Evolutionary conservation across 2,113 vertebrate genomes (phyloP), one percentile per base, ranked within the genome.

Genomic region (Castor canadensis): DNA sequence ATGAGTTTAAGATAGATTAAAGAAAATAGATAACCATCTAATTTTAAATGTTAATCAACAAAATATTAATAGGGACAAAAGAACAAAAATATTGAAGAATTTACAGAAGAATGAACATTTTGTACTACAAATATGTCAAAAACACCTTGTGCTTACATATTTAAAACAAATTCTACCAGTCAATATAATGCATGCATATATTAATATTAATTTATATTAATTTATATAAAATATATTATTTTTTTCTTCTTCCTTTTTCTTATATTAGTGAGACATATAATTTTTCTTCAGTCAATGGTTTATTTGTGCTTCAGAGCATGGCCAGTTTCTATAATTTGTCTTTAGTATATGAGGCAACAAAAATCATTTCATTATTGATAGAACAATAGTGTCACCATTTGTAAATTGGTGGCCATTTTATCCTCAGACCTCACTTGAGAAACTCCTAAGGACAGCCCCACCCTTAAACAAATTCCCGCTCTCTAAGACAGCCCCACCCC

Each of bases 301-400:
- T 81, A 43, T 91, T 91, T 97, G 77, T 96, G 43, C 72, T 75
- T 75, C n/a, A 89, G 0, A 0, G 91, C 69, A 94, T 71, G 47
- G 32, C 95, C 97, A 97, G 58, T 47, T 98, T 96, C 95, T 97
- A 81, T 97, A 98, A 97, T 69, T 91, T 92, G 89, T 92, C 96
- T 54, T 93, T 96, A 96, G 94, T 86, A 97, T 96, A 97, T 95
- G 94, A 97, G 76, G 58, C 88, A 97, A 96, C 86, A 98, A 98
- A 98, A 98, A 88, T 95, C 80, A 97, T 96, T 81, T 97, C n/a
- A n/a, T n/a, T n/a, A n/a, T n/a, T n/a, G n/a, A n/a, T n/a, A n/a
- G n/a, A n/a, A n/a, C n/a, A n/a, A n/a, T n/a, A n/a, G n/a, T n/a
- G n/a, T n/a, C n/a, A n/a, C n/a, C n/a, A n/a, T n/a, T n/a, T n/a